Conservation (phyloP, 2,113 vertebrate genomes). For the Leptobrachium leishanense region DNA sequence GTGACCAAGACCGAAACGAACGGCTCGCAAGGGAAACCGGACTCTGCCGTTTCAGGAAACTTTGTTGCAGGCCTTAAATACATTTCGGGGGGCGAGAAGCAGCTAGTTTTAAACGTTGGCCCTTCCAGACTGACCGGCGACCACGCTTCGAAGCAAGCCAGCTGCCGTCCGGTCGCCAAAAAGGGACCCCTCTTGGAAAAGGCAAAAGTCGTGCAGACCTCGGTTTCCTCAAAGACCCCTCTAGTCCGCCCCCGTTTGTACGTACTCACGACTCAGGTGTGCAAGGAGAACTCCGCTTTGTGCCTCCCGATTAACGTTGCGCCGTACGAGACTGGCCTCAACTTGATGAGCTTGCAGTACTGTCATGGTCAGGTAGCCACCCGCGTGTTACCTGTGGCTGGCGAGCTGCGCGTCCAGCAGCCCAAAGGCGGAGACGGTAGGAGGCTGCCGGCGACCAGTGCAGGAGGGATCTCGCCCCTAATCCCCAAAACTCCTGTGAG, state of each 20-base stretch:
- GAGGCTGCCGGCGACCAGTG: neutral
- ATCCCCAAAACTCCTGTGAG: neutral
- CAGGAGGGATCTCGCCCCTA: neutral
- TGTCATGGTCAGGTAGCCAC: conserved; percentile 23
- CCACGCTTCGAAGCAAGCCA: neutral
- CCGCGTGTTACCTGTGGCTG: neutral
- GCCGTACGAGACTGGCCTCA: conserved; percentile 15
- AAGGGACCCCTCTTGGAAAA: conserved; percentile 23
- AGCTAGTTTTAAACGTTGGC: conserved; percentile 22
- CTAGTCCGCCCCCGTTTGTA: conserved; percentile 29
- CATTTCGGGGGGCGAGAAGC: conserved; percentile 47
- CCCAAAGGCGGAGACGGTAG: neutral
- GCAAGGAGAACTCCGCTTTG: conserved; percentile 19
- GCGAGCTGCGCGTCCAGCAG: conserved; percentile 1
- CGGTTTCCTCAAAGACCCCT: conserved; percentile 17
- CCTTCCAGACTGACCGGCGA: neutral
- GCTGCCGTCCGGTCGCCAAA: conserved; percentile 3
- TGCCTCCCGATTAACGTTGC: conserved; percentile 27
- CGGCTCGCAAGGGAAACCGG: conserved; percentile 40
- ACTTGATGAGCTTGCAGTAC: conserved; percentile 42
- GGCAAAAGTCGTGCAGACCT: conserved; percentile 20
- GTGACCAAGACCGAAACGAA: conserved; percentile 14
- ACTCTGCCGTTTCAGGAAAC: conserved; percentile 49
- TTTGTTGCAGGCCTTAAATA: conserved; percentile 54
- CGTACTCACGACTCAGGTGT: conserved; percentile 29